These are phyloP conservation scores for Alca torda DNA, from an alignment of 2,797 vertebrate genomes.

Conservation along the genomic window DNA sequence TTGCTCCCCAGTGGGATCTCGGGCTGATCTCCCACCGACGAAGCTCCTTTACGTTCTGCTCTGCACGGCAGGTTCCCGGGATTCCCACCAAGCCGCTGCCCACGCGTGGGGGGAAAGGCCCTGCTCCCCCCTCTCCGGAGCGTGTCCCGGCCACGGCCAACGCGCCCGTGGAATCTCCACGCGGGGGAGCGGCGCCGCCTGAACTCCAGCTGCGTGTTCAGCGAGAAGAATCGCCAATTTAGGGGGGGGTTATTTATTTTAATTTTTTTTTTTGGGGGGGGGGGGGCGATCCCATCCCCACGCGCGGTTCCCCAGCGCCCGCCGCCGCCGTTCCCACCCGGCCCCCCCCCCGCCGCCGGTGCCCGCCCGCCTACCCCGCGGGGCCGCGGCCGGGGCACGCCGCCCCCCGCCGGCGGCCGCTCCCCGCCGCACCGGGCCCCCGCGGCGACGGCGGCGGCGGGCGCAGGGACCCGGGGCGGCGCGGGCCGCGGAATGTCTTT, in stretches of 20 bases:
- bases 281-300: too few relatives aligned
- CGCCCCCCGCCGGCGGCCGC: background rate
- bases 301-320: too few relatives aligned
- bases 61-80: background rate
- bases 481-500: slow-evolving; percentile 72
- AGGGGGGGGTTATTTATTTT: background rate
- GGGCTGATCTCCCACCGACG: background rate
- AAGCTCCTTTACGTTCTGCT: too few relatives aligned
- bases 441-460: background rate
- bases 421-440: too few relatives aligned
- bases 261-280: background rate
- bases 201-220: background rate
- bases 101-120: background rate
- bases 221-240: background rate
- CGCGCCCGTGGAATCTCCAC: background rate
- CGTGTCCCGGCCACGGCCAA: background rate
- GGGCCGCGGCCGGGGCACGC: background rate
- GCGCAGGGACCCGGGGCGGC: background rate
- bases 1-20: too few relatives aligned
- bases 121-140: too few relatives aligned
- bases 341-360: background rate
- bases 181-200: background rate
- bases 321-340: background rate
- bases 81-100: background rate
- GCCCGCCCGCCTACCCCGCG: background rate